Base-by-base conservation (phyloP, 2,113 vertebrate genomes). In the Prochilodus magdalenae region DNA sequence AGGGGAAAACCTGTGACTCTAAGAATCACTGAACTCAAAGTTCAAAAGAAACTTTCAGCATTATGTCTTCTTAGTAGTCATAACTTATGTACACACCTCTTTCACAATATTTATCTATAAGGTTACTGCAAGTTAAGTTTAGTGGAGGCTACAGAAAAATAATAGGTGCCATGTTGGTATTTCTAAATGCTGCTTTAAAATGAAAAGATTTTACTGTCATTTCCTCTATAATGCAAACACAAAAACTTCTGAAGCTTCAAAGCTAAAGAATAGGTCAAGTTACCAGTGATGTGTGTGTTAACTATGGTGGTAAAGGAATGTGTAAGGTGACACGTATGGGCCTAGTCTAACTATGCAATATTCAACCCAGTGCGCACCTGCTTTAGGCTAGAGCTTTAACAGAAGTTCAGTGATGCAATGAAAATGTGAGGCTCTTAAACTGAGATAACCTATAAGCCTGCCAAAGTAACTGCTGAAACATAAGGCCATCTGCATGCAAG, bases 401-500 rank as follows among this genome's bases (percentile, higher is more conserved):
- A 18, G 18, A 33, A 78, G 63, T 10, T 44, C 10, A 53, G 26
- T 66, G 49, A 24, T 63, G 20, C 24, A 30, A 76, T 49, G 27
- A 60, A 40, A 13, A 30, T 11, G 18, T 66, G 20, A 65, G 44
- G 0, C 47, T 33, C 11, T 30, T 67, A 36, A 78, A 53, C 12
- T 36, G 14, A 76, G 49, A 33, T 24, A 14, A 51, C 1, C 16
- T 4, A 13, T 15, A 73, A 44, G 49, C 74, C 36, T 67, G n/a
- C 73, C 22, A 65, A 59, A 29, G 75, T 57, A 73, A 72, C 15
- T 40, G 30, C 27, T 57, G 63, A 78, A 80, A 75, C 49, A 77
- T 74, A 63, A 72, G 20, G 63, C 66, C 51, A 47, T 22, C 20
- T 73, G 53, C 55, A 59, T 51, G 27, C 24, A 26, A 49, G 53